Conservation (phyloP, 2,797 vertebrate species). For the Mallotus villosus region DNA sequence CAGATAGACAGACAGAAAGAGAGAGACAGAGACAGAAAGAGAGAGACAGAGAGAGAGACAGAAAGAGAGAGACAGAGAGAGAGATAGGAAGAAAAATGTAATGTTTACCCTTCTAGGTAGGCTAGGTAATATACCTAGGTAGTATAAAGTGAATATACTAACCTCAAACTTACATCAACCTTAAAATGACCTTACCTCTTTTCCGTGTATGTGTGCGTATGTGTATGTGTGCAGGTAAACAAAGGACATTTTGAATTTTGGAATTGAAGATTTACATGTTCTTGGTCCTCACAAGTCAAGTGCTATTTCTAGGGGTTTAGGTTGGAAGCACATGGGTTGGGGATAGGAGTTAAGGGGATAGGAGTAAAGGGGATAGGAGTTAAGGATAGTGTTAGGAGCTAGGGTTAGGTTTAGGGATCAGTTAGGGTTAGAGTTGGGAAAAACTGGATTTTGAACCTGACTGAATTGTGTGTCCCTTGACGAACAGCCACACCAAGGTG, state of each 20-base stretch:
- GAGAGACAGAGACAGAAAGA: not conserved
- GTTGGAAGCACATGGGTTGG: no score
- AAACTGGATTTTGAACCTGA: no score
- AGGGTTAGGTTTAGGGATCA: no score
- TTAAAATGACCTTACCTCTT: slow-evolving; percentile 18
- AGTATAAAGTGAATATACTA: not conserved
- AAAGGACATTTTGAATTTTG: not conserved
- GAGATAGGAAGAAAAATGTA: not conserved
- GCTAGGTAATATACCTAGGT: slow-evolving; percentile 2
- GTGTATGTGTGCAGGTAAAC: slow-evolving; percentile 3
- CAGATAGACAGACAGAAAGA: not conserved
- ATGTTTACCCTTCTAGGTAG: slow-evolving; percentile 41
- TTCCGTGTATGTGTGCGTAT: not conserved
- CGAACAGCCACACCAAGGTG: not conserved
- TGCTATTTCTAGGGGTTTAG: no score
- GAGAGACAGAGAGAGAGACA: not conserved
- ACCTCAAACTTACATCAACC: slow-evolving; percentile 11
- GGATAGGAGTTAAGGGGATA: no score
- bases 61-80: not conserved
- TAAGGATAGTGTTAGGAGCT: no score
- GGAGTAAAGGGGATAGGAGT: no score
- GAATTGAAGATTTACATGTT: not conserved
- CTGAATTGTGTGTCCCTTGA: no score
- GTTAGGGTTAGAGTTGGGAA: no score
- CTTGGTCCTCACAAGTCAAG: no score